These are phyloP conservation scores for Acanthis flammea DNA, from an alignment of 2,797 vertebrate species.

Conservation along the genomic window DNA sequence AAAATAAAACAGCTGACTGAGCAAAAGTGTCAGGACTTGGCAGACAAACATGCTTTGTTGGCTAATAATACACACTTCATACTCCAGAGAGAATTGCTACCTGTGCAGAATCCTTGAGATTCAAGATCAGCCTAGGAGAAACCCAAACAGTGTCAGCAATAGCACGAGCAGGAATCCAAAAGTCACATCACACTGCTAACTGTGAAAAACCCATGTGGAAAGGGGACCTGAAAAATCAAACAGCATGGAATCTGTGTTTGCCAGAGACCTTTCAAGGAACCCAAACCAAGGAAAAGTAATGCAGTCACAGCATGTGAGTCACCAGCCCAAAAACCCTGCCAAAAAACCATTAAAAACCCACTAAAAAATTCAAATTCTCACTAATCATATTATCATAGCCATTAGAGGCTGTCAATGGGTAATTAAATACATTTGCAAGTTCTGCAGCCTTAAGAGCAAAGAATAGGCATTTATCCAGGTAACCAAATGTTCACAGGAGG, in stretches of 20 bases:
- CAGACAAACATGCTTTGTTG: neutral
- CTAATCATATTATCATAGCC: conserved; percentile 19
- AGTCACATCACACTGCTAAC: neutral
- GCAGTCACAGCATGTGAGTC: neutral
- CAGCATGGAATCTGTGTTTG: neutral
- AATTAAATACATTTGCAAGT: conserved; percentile 25
- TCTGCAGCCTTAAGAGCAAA: neutral
- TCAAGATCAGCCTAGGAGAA: neutral
- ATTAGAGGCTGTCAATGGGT: conserved; percentile 23
- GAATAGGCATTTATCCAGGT: conserved; percentile 25
- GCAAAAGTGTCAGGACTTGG: neutral
- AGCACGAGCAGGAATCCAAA: neutral
- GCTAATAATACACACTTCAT: neutral
- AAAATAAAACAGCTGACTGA: neutral
- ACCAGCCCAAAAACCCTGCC: neutral
- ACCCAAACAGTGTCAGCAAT: neutral
- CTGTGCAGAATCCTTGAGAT: neutral
- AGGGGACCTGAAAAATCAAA: neutral
- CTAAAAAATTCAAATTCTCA: neutral
- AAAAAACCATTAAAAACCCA: rapidly evolving
- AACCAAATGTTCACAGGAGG: neutral
- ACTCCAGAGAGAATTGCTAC: neutral
- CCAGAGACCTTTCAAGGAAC: neutral
- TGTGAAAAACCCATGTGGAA: neutral
- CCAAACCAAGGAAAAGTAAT: neutral